Percentiles rank a stretch among this genome's conserved stretches.
Evolutionary conservation across 2,113 vertebrate genomes (phyloP).

Genomic region (Aspiorhynchus laticeps): DNA sequence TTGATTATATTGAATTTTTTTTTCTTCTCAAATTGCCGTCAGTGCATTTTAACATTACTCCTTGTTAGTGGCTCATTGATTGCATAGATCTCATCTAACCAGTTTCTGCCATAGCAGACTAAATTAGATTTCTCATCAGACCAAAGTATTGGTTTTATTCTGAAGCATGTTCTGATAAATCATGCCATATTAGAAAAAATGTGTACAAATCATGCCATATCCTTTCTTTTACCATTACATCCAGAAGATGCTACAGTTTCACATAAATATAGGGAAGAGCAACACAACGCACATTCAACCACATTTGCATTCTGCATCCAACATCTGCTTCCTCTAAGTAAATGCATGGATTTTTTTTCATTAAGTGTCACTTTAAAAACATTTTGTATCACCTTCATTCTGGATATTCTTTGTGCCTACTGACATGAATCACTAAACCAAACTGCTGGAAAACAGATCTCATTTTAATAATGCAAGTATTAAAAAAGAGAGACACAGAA

Average conservation of each 20-base stretch:
- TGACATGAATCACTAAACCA: not conserved
- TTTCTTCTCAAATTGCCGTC: not conserved
- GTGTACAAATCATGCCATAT: no score
- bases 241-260: no score
- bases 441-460: not conserved
- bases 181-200: no score
- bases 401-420: no score
- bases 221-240: no score
- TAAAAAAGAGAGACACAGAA: no score
- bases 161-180: no score
- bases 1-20: not conserved
- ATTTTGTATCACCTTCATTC: not conserved
- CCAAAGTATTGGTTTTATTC: not conserved
- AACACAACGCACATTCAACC: no score
- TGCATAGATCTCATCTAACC: conserved; percentile 53
- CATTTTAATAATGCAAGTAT: not conserved
- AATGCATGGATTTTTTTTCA: not conserved
- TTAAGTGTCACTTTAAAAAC: not conserved
- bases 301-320: no score
- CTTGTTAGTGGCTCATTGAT: conserved; percentile 56
- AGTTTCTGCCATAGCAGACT: conserved; percentile 45
- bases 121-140: conserved; percentile 12
- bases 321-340: no score
- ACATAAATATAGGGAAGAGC: no score
- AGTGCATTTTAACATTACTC: conserved; percentile 35